Conservation (phyloP, 2,888 invertebrate species). For the Campopleginae sp. region DNA sequence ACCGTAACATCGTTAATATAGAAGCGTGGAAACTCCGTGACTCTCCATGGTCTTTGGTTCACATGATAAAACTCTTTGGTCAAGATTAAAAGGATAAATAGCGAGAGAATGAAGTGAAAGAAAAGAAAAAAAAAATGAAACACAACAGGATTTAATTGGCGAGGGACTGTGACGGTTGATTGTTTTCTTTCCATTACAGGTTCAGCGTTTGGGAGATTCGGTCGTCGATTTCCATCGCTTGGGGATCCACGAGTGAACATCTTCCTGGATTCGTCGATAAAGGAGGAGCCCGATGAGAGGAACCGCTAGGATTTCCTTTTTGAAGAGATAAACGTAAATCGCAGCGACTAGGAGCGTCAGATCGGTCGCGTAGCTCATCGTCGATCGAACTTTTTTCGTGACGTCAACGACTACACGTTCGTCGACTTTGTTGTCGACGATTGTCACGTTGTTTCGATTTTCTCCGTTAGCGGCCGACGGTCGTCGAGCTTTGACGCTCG, state of each 20-base stretch:
- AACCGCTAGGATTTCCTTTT: conserved; percentile 91
- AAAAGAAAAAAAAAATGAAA: conserved; percentile 50
- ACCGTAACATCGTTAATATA: conserved; percentile 23
- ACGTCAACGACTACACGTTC: conserved; percentile 87
- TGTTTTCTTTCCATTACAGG: conserved; percentile 30
- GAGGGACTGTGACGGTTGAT: background rate
- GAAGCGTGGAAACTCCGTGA: conserved; percentile 52
- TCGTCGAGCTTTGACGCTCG: conserved; percentile 58
- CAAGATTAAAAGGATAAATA: conserved; percentile 49
- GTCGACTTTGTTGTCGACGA: conserved; percentile 52
- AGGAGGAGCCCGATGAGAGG: conserved; percentile 91
- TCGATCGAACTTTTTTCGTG: conserved; percentile 88
- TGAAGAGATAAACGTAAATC: conserved; percentile 92
- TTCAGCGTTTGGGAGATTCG: conserved; percentile 53
- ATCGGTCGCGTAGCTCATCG: conserved; percentile 90
- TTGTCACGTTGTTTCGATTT: conserved; percentile 53
- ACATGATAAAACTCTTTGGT: conserved; percentile 41
- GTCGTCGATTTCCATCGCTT: conserved; percentile 73
- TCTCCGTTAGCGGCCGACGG: conserved; percentile 60
- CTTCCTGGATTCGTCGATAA: conserved; percentile 91
- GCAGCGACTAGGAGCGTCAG: conserved; percentile 90
- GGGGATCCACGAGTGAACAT: conserved; percentile 83
- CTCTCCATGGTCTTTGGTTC: conserved; percentile 40
- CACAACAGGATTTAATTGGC: background rate
- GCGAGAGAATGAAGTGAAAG: conserved; percentile 6